Conservation (phyloP, 1,140 invertebrate genomes). For the Drosophila sulfurigaster region DNA sequence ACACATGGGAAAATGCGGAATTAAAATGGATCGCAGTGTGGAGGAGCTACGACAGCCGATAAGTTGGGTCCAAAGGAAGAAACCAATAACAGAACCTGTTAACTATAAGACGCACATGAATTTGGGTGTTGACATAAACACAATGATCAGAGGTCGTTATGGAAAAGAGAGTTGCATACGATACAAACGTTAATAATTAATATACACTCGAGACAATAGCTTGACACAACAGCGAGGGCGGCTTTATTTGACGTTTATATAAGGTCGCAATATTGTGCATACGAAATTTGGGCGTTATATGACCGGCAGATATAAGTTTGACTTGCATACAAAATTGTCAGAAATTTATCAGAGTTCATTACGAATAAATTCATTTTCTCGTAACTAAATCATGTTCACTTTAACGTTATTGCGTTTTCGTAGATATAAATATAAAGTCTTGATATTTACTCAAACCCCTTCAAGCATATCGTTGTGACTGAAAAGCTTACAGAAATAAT, state of each 20-base stretch:
- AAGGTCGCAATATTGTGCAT: neutral
- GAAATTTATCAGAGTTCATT: neutral
- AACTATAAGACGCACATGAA: conserved; percentile 38
- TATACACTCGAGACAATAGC: too few relatives aligned
- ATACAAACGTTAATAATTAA: conserved; percentile 59
- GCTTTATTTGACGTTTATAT: conserved; percentile 10
- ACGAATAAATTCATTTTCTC: neutral
- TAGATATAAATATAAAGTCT: neutral
- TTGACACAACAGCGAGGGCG: too few relatives aligned
- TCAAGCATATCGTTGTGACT: conserved; percentile 27
- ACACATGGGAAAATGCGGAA: conserved; percentile 58
- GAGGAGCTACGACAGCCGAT: conserved; percentile 49
- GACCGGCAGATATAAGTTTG: neutral
- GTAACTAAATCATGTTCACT: neutral
- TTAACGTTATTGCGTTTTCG: neutral
- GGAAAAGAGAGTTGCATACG: conserved; percentile 16
- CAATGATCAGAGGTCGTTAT: conserved; percentile 42
- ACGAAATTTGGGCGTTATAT: conserved; percentile 21
- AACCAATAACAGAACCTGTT: conserved; percentile 51
- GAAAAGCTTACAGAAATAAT: conserved; percentile 68
- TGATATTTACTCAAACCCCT: conserved; percentile 43
- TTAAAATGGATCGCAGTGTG: conserved; percentile 49
- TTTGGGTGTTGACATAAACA: conserved; percentile 37
- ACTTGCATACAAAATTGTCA: neutral
- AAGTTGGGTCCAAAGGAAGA: conserved; percentile 26